These are phyloP conservation scores for Argyrosomus japonicus DNA, from an alignment of 2,113 vertebrate species.

Conservation along the genomic window DNA sequence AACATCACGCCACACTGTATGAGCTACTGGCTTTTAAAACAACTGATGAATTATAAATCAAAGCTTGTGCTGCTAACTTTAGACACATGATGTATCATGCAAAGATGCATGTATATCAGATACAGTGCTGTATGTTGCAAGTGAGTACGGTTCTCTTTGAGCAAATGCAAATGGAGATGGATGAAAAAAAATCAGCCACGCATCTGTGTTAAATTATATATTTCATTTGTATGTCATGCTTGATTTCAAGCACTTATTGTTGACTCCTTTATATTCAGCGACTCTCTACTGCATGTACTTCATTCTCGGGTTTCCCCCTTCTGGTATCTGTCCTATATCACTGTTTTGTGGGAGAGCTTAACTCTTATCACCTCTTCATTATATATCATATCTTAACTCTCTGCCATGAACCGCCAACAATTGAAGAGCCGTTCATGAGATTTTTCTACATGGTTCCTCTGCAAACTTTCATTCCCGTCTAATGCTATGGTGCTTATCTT, in stretches of 20 bases:
- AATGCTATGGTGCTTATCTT: constrained; percentile 59
- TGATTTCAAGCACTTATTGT: constrained; percentile 19
- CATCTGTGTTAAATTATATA: constrained; percentile 20
- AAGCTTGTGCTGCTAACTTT: constrained; percentile 39
- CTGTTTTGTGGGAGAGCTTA: constrained; percentile 16
- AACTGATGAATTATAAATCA: constrained; percentile 67
- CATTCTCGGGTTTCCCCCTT: constrained; percentile 1
- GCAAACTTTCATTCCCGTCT: constrained; percentile 45
- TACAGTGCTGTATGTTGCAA: constrained; percentile 14
- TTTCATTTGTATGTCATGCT: constrained; percentile 24
- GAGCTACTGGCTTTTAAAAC: constrained; percentile 34
- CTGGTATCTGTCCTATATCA: constrained; percentile 20
- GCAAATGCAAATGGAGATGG: constrained; percentile 46
- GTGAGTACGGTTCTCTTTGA: constrained; percentile 51
- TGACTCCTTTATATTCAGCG: constrained; percentile 1
- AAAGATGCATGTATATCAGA: constrained; percentile 38
- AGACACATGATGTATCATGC: constrained; percentile 29
- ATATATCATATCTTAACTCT: constrained; percentile 48
- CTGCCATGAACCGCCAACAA: constrained; percentile 31
- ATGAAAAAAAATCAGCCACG: constrained; percentile 19
- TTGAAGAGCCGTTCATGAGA: constrained; percentile 24
- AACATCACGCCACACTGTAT: background rate
- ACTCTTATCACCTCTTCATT: constrained; percentile 62
- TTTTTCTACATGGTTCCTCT: constrained; percentile 39
- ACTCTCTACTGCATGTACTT: constrained; percentile 2